Evolutionary conservation across 2,888 invertebrate genomes (phyloP), one percentile per base, ranked within the genome.

Genomic region (Omphaloscelis lunosa): DNA sequence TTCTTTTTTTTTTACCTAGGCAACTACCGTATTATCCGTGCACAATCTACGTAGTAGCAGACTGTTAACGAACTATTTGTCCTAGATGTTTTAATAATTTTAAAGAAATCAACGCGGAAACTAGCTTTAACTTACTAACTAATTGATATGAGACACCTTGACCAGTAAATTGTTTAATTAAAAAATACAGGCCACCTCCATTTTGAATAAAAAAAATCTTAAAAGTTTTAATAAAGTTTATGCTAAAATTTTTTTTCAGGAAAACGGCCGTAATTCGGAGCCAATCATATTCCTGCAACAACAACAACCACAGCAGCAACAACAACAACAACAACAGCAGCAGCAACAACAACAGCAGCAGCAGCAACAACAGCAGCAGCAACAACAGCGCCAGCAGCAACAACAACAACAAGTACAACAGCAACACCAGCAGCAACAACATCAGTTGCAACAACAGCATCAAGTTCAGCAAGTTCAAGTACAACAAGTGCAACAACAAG

Each of bases 361-460:
- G 0, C 81, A 80, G 0, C 87, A 87, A 0, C 87, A 82, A 0
- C 72, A 72, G 0, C 80, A 80, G 0, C 86, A 86, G 0, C 85
- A 85, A 0, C 82, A 80, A 0, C 80, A 83, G 0, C 79, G 72
- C 0, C 85, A 85, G 0, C 86, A 83, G 2, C 86, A 80, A 1
- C 82, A 83, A 9, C 86, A 88, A 39, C 87, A 91, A 17, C 86
- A 86, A 53, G 88, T 89, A 56, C 90, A 84, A 66, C 93, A 92
- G 58, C 91, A 92, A 20, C 92, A 92, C 51, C 89, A 90, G 23
- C 92, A 91, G 20, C 92, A 92, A 7, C 92, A 92, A 23, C 92
- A 90, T 12, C 92, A 92, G 11, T 89, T 93, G 34, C 79, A 73
- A 6, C 87, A 88, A 59, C 89, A 91, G 27, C 86, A 88, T 53